Base-by-base conservation (phyloP, 2,797 vertebrate species). In the Rhinoraja longicauda region DNA sequence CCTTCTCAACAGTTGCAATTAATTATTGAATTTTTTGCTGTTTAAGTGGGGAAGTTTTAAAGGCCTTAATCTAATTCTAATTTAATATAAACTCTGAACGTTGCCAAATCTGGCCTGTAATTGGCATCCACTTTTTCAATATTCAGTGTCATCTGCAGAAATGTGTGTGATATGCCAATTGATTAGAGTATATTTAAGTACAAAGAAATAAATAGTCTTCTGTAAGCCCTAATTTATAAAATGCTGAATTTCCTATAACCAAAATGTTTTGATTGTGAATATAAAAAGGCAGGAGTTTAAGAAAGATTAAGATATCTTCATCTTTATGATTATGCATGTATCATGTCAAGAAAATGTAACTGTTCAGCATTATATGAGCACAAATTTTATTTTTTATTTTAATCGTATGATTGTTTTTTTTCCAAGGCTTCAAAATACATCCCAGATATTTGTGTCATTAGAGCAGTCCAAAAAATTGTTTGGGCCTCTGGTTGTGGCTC, bases 401-500 rank as follows among this genome's bases (percentile, higher is more conserved):
- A 39, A 53, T 88, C 15, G 57, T 53, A 26, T 72, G 12, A 12
- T 72, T 92, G 88, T 53, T 26, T 92, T 92, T 62, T 92, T 95
- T 98, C 97, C 93, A 96, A 99, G 97, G 98, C 98, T 93, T 99
- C 98, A 57, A 99, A 99, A 95, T 99, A 98, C 93, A 99, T 99
- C 97, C 99, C 99, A 95, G 99, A 99, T 95, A 99, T 99, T 94
- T 99, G 98, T 95, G 99, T 99, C 94, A 99, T 99, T 95, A 97
- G 98, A 95, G 99, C 98, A 77, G 97, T 99, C 93, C 99, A 99
- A 95, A 99, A 99, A 97, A 99, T 99, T 81, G 98, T 99, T 93
- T 99, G 99, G 99, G 98, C 99, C 4, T 99, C 99, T 90, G 99
- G 99, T 94, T 99, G 99, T 94, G 99, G 99, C 73, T 98, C 98